Conservation (phyloP, 1,140 invertebrate species). For the Cherax destructor region DNA sequence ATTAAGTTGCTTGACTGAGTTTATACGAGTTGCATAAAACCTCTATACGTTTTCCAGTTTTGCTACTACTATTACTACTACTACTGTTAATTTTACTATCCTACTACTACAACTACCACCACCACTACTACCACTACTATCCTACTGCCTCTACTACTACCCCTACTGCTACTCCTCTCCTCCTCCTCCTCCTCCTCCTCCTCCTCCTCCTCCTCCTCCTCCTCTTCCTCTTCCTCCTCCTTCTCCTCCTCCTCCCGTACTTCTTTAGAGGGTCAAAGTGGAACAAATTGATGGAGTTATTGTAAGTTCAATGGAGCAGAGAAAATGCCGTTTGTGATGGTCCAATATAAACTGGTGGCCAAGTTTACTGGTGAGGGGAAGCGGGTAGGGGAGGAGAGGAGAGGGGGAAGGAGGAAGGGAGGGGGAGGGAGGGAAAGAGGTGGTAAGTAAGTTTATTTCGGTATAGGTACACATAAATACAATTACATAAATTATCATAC, state of each 20-base stretch:
- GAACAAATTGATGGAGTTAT: constrained; percentile 65
- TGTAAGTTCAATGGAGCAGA: constrained; percentile 60
- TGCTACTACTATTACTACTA: too few species aligned
- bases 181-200: not conserved
- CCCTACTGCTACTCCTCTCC: not conserved
- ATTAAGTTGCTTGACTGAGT: too few species aligned
- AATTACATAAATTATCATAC: too few species aligned
- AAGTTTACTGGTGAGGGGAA: not conserved
- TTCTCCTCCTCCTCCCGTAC: not conserved
- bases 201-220: not conserved
- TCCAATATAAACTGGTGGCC: constrained; percentile 38
- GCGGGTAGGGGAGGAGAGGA: not conserved
- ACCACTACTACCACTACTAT: too few species aligned
- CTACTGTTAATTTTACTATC: too few species aligned
- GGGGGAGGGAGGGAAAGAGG: not conserved
- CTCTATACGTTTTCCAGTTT: too few species aligned
- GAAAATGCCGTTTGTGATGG: constrained; percentile 50
- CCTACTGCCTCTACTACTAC: not conserved
- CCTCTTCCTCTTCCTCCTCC: not conserved
- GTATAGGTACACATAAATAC: too few species aligned
- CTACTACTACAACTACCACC: too few species aligned
- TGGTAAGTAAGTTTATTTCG: too few species aligned
- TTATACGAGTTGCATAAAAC: too few species aligned
- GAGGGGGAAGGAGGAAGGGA: not conserved
- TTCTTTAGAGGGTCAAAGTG: constrained; percentile 37